A percentile compares a stretch with the other conserved stretches of the same genome.
Conservation (phyloP, 2,888 invertebrate genomes). For the Rotaria macrura region DNA sequence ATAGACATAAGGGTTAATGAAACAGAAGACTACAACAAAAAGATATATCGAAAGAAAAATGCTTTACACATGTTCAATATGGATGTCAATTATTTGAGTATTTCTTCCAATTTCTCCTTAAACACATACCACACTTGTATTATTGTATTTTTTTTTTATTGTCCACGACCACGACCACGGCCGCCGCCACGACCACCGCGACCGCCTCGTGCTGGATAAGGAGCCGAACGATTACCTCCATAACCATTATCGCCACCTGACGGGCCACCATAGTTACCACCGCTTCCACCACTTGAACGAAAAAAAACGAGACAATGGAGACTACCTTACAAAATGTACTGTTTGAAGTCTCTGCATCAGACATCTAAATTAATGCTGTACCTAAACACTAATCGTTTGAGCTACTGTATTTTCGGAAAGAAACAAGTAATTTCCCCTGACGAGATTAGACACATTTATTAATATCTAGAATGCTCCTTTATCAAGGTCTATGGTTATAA, state of each 20-base stretch:
- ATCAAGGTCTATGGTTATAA: too few relatives aligned
- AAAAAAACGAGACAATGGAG: not conserved
- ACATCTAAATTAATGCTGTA: too few relatives aligned
- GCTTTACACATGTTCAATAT: not conserved
- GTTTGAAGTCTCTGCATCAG: too few relatives aligned
- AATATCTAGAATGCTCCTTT: too few relatives aligned
- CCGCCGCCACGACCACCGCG: not conserved
- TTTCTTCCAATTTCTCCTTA: constrained; percentile 3
- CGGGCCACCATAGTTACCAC: not conserved
- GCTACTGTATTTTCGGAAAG: too few relatives aligned
- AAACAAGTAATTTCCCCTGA: too few relatives aligned
- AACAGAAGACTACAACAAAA: not conserved
- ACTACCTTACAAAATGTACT: too few relatives aligned
- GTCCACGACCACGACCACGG: not conserved
- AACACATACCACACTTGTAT: constrained; percentile 9
- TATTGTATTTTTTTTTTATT: not conserved
- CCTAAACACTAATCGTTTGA: too few relatives aligned
- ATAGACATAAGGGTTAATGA: not conserved
- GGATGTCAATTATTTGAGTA: not conserved
- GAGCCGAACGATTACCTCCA: not conserved
- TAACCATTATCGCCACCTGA: not conserved
- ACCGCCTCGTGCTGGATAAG: not conserved
- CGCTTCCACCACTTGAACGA: not conserved
- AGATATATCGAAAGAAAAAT: constrained; percentile 15
- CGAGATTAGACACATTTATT: too few relatives aligned